phyloP scores from a whole-genome alignment of 2,113 vertebrate species.

The Harpagus bidentatus region DNA sequence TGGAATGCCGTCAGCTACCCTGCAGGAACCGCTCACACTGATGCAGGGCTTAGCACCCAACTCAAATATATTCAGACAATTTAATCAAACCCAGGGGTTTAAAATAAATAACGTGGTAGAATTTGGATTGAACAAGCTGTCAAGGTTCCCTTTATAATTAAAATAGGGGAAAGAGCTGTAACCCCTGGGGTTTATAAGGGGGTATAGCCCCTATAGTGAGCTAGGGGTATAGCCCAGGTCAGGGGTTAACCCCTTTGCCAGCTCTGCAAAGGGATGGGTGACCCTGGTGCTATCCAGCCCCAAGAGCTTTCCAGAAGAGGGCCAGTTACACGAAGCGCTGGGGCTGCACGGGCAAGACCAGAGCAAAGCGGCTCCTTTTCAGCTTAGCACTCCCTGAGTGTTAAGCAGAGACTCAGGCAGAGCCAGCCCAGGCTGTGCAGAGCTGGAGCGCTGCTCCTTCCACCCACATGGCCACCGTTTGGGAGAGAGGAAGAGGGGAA shows the following conservation, averaged over 20 bases:
- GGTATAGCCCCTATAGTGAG: neutral
- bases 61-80: neutral
- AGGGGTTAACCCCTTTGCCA: neutral
- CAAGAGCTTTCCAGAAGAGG: neutral
- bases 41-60: neutral
- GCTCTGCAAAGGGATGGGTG: neutral
- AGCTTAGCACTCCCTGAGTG: neutral
- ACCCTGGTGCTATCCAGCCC: neutral
- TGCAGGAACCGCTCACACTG: accelerated
- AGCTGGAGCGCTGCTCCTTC: neutral
- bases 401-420: neutral
- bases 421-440: neutral
- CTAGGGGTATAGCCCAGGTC: neutral
- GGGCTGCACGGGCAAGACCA: neutral
- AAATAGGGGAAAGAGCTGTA: neutral
- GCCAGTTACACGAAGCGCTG: neutral
- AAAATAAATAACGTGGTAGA: neutral
- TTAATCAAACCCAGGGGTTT: neutral
- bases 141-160: neutral
- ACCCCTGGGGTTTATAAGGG: neutral
- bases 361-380: neutral
- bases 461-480: neutral
- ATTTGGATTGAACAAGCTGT: neutral
- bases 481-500: neutral
- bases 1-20: neutral